Conservation (phyloP, 2,888 invertebrate genomes). For the Elysia crispata region DNA sequence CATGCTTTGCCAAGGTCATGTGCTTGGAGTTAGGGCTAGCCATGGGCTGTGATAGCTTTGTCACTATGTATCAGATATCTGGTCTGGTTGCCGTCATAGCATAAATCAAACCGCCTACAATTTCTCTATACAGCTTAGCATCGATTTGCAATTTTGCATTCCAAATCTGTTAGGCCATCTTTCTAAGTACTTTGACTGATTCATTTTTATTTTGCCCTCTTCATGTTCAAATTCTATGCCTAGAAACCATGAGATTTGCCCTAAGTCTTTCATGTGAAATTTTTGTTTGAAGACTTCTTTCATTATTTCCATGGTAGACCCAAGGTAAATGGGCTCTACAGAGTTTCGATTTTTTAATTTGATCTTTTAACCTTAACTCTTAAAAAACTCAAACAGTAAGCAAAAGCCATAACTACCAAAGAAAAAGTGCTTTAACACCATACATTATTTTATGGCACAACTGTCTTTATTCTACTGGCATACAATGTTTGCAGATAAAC, state of each 20-base stretch:
- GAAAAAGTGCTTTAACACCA: no score
- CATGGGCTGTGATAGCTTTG: conserved; percentile 14
- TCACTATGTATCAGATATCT: background rate
- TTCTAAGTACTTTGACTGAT: conserved; percentile 30
- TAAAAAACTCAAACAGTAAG: no score
- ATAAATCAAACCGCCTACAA: conserved; percentile 23
- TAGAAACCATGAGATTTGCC: conserved; percentile 45
- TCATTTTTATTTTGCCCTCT: conserved; percentile 29
- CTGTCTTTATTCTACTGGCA: no score
- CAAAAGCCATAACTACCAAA: no score
- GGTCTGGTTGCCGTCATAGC: conserved; percentile 4
- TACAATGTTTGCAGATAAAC: no score
- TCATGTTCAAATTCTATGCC: conserved; percentile 47
- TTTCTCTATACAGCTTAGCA: background rate
- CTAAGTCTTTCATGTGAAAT: conserved; percentile 52
- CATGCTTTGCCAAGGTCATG: conserved; percentile 16
- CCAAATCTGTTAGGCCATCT: conserved; percentile 29
- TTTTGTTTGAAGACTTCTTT: no score
- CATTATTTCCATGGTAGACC: no score
- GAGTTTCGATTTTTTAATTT: no score
- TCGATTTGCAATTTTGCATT: conserved; percentile 21
- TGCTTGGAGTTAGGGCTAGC: background rate
- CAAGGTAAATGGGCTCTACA: no score
- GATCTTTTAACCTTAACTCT: no score
- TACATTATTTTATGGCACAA: no score